These are phyloP conservation scores for Danaus plexippus DNA, from an alignment of 1,140 invertebrate genomes.

Conservation along the genomic window DNA sequence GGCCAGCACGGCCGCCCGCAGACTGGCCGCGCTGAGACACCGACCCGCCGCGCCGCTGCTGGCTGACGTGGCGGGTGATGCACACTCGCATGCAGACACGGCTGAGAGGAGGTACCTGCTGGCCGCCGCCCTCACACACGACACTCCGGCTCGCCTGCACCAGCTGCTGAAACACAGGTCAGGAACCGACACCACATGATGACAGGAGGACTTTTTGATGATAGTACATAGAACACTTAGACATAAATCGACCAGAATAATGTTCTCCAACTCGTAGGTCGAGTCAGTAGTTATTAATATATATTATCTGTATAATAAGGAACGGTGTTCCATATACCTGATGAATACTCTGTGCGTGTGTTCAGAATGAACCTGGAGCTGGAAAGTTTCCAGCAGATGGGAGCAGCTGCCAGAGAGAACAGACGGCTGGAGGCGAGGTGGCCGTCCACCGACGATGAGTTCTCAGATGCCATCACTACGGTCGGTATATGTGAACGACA, in stretches of 20 bases:
- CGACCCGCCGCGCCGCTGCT: conserved; percentile 33
- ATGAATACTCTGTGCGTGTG: neutral
- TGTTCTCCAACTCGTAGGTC: too few relatives aligned
- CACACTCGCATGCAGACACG: conserved; percentile 31
- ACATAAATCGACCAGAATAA: too few relatives aligned
- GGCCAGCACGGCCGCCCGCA: conserved; percentile 27
- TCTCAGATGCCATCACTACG: conserved; percentile 53
- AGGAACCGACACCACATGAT: neutral
- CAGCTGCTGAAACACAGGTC: conserved; percentile 35
- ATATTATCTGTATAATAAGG: too few relatives aligned
- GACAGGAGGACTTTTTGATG: neutral
- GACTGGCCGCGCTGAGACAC: conserved; percentile 34
- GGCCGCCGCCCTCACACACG: conserved; percentile 32
- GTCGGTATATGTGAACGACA: conserved; percentile 14
- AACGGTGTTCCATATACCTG: too few relatives aligned
- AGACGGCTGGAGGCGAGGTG: conserved; percentile 27
- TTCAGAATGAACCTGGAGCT: conserved; percentile 41
- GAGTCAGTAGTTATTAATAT: too few relatives aligned
- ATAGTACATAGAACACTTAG: neutral
- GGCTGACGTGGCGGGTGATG: conserved; percentile 21
- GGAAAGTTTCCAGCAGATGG: conserved; percentile 43
- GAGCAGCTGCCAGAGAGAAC: conserved; percentile 33
- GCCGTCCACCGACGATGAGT: conserved; percentile 54
- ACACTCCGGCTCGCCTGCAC: conserved; percentile 19
- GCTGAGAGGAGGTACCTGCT: conserved; percentile 22